phyloP scores from a whole-genome alignment of 1,140 invertebrate species.

The Thaumatotibia leucotreta region DNA sequence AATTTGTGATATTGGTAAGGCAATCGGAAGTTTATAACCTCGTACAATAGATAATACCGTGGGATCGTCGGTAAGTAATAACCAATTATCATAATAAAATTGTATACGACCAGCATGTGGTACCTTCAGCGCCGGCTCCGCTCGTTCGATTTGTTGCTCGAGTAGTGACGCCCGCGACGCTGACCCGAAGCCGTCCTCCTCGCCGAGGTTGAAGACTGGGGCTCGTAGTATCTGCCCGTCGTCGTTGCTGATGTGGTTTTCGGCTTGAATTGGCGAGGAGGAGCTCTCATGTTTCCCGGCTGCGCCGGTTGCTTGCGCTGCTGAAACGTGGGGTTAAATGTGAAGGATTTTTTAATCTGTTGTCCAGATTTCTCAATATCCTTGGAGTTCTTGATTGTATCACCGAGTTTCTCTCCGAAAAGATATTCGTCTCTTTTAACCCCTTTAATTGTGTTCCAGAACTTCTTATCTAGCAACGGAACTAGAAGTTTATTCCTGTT shows the following conservation, averaged over 20 bases:
- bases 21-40: slow-evolving; percentile 17
- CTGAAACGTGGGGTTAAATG: neutral
- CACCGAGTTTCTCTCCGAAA: slow-evolving; percentile 17
- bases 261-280: slow-evolving; percentile 13
- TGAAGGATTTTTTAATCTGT: slow-evolving; percentile 14
- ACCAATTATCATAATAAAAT: slow-evolving; percentile 15
- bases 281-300: slow-evolving; percentile 16
- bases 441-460: slow-evolving; percentile 5
- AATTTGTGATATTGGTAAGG: neutral
- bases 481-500: slow-evolving; percentile 15
- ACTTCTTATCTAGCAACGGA: slow-evolving; percentile 17
- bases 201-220: neutral
- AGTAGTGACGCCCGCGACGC: slow-evolving; percentile 5
- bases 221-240: slow-evolving; percentile 3
- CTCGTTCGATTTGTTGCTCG: neutral
- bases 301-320: neutral
- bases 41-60: neutral
- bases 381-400: slow-evolving; percentile 16
- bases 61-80: slow-evolving; percentile 9
- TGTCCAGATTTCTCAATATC: slow-evolving; percentile 15
- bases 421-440: slow-evolving; percentile 17
- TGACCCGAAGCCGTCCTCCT: slow-evolving; percentile 6
- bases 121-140: slow-evolving; percentile 17
- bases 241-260: neutral
- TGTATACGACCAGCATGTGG: slow-evolving; percentile 17